Evolutionary conservation across 1,140 invertebrate genomes (phyloP), one percentile per base, ranked within the genome.

Genomic region (Rhizoglyphus robini): DNA sequence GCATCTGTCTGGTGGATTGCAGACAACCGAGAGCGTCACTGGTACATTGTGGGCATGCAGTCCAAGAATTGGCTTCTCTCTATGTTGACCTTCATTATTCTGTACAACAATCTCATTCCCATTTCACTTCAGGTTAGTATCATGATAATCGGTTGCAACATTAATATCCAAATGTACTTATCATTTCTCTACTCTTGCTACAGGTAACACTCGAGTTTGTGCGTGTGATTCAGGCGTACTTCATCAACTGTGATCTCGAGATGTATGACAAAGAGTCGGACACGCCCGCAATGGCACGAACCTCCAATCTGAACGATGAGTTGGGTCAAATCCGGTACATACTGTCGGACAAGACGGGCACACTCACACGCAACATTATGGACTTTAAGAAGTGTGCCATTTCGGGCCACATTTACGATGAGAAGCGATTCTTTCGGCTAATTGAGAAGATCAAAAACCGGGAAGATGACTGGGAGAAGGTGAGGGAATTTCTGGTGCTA

Each of bases 81-180:
- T 78, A 84, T 99, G 71, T 81, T 99, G 67, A 99, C 96, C 0
- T 99, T 99, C 80, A 88, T 99, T 70, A 99, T 99, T 80, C 81
- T 99, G 51, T 99, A 95, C 82, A 99, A 99, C 80, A 99, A 99
- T 80, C 82, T 99, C 61, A 98, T 99, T 76, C 96, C 96, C 23
- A 99, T 99, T 77, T 97, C 93, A 57, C 78, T 99, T 65, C 95
- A 98, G 86, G 95, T 99, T 23, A 97, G 96, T 0, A 81, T 99
- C 54, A 96, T 99, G 81, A 84, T 99, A 60, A 95, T 99, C 18
- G 83, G 96, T 76, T 96, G 96, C 57, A 92, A 94, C 68, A 57
- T 79, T 75, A 96, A 99, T 77, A 79, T 85, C 47, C n/a, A n/a
- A n/a, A n/a, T n/a, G n/a, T n/a, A n/a, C n/a, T n/a, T n/a, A n/a